Conservation (phyloP, 53 echinoderm and acorn worm genomes). For the Antedon mediterranea region DNA sequence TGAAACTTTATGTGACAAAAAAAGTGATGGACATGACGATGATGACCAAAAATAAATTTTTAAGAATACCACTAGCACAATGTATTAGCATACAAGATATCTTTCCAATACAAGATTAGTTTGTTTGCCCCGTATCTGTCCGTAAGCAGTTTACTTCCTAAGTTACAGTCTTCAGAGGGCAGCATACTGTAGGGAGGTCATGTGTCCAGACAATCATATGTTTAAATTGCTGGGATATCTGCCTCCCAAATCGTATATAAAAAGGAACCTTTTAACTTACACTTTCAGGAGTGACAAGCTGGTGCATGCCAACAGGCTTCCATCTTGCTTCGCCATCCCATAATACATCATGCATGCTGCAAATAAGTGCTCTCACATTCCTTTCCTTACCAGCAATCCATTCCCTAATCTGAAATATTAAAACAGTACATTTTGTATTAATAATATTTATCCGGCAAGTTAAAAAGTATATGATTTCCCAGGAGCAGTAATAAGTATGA, state of each 20-base stretch:
- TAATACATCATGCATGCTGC: conserved; percentile 61
- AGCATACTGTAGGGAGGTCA: background rate
- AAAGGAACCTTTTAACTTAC: conserved; percentile 26
- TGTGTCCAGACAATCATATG: background rate
- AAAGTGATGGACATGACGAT: no score
- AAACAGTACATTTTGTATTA: background rate
- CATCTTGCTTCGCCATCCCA: conserved; percentile 85
- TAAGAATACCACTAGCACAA: no score
- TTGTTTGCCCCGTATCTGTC: background rate
- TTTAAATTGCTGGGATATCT: background rate
- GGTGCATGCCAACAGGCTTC: conserved; percentile 83
- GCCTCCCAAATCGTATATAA: background rate
- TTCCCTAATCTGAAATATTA: conserved; percentile 48
- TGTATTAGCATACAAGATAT: no score
- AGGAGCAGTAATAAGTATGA: no score
- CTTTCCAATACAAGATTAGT: no score
- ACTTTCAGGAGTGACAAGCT: conserved; percentile 56
- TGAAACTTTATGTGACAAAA: no score
- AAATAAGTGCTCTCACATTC: conserved; percentile 65
- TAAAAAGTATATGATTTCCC: no score
- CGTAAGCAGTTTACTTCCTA: background rate
- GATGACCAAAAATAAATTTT: no score
- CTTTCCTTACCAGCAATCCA: conserved; percentile 79
- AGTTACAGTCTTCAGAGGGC: background rate
- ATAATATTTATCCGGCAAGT: no score